Base-by-base conservation (phyloP, 1,140 invertebrate species). In the Bactericera cockerelli region DNA sequence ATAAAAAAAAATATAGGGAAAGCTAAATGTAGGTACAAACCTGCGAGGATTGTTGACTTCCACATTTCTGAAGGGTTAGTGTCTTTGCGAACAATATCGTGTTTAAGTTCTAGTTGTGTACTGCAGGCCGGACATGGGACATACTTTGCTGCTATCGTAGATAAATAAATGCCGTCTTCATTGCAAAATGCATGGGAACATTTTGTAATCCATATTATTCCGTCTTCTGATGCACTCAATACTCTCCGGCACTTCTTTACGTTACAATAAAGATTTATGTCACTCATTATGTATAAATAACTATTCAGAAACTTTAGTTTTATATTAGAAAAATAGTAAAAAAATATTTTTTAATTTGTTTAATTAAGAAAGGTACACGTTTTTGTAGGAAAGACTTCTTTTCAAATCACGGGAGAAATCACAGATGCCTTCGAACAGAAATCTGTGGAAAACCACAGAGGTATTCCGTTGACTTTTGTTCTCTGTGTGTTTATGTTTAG, bases 51-150 rank as follows among this genome's bases (percentile, higher is more conserved):
- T 6, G 42, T 49, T 6, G 42, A 49, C 22, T 49, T 49, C 42
- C 42, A 49, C 42, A 49, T 49, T n/a, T 49, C 42, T 49, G 42
- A 49, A 19, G 42, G 42, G n/a, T 49, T 49, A 6, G 42, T 49
- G 4, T 49, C 42, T 49, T 49, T 49, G 3, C 42, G 42, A 19
- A 49, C 42, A 49, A 49, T 49, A 49, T 49, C 42, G 19, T 49
- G 42, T n/a, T 49, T 49, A 8, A 49, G 22, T 10, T 49, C 42
- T 8, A 49, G n/a, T 49, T 49, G 42, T 4, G 42, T 19, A 6
- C 19, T 49, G 19, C 42, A 49, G n/a, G 42, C 42, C 19, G 42
- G 42, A 49, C 42, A 49, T 22, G 42, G 22, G 22, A 22, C 42
- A 49, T 49, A 49, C 22, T 49, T 49, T 3, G n/a, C 42, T 22